Evolutionary conservation across 2,797 vertebrate genomes (phyloP).

Genomic region (Rhynchonycteris naso): DNA sequence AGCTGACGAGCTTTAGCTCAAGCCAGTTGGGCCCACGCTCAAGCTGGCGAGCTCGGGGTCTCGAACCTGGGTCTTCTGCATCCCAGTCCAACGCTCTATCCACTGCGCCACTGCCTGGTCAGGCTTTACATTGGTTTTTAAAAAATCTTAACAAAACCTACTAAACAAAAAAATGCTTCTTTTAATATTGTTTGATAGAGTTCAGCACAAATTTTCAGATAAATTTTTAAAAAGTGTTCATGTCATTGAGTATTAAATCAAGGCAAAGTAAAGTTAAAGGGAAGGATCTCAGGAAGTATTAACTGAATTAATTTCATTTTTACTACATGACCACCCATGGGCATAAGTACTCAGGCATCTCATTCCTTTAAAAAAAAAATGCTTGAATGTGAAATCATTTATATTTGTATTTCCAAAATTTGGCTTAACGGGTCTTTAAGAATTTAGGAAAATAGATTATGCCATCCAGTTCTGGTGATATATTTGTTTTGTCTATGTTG

Average conservation of each 20-base stretch:
- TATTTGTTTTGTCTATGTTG: conserved; percentile 46
- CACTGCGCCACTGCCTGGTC: too few relatives aligned
- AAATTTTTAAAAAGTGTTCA: background rate
- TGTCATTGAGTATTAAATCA: background rate
- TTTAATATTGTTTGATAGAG: background rate
- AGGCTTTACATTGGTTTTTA: background rate
- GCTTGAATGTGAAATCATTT: conserved; percentile 15
- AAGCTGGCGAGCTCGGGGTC: too few relatives aligned
- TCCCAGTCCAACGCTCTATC: too few relatives aligned
- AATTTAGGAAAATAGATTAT: conserved; percentile 38
- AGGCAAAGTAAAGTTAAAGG: background rate
- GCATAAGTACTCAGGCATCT: background rate
- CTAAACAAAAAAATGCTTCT: background rate
- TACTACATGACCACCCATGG: background rate
- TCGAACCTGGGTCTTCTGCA: too few relatives aligned
- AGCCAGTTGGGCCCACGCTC: too few relatives aligned
- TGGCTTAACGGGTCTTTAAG: conserved; percentile 43
- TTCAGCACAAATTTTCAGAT: conserved; percentile 37
- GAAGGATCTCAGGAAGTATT: background rate
- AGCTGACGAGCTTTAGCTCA: too few relatives aligned
- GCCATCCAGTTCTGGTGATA: conserved; percentile 36
- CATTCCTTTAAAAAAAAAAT: background rate
- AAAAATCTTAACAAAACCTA: background rate
- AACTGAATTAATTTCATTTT: background rate
- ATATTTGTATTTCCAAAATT: conserved; percentile 30